Conservation (phyloP, 2,113 vertebrate genomes). For the Phaetusa simplex region DNA sequence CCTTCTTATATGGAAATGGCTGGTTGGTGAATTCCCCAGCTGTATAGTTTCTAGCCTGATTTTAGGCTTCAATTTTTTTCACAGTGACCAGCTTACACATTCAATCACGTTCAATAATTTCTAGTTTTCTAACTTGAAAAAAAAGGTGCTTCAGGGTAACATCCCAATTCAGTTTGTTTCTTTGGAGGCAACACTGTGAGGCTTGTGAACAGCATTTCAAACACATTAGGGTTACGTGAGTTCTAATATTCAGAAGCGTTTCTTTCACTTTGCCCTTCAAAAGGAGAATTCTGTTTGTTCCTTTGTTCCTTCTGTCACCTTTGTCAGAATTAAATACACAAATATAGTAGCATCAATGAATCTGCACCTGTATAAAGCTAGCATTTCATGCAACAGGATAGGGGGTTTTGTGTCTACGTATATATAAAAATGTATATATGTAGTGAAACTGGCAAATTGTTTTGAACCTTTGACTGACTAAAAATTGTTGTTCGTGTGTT, state of each 20-base stretch:
- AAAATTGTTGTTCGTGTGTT: neutral
- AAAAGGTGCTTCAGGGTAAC: neutral
- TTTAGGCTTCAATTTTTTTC: neutral
- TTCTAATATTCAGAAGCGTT: neutral
- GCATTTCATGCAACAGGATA: neutral
- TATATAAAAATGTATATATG: neutral
- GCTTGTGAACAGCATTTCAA: neutral
- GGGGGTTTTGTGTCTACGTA: accelerated
- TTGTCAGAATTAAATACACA: neutral
- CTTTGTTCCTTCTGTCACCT: neutral
- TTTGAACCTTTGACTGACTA: neutral
- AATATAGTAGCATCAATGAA: too few relatives aligned
- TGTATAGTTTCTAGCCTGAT: neutral
- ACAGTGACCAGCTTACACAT: neutral
- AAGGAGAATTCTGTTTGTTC: neutral
- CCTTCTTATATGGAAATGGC: neutral
- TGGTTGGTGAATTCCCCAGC: neutral
- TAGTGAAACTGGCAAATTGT: neutral
- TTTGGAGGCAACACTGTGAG: neutral
- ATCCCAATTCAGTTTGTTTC: neutral
- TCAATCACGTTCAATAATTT: neutral
- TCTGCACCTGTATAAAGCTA: neutral
- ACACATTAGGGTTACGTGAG: neutral
- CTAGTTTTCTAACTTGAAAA: neutral
- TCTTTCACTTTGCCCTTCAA: neutral